Evolutionary conservation across 2,113 vertebrate species (phyloP), one percentile per base, ranked within the genome.

Genomic region (Isichthys henryi): DNA sequence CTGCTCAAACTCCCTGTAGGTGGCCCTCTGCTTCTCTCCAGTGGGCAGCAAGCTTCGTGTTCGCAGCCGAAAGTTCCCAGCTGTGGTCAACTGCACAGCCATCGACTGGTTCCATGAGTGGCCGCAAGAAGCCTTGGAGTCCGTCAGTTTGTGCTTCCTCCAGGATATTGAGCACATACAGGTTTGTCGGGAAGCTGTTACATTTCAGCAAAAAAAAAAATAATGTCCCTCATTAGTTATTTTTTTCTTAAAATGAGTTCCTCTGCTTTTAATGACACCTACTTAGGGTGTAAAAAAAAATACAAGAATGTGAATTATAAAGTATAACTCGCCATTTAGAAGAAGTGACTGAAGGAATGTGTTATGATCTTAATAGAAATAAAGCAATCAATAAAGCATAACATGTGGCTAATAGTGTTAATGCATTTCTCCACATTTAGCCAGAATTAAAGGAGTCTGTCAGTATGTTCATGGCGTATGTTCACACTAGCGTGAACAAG

Each of bases 71-170:
- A 97, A 97, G 91, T 99, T 99, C 90, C 98, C 98, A 0, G 97
- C 98, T 0, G 95, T 99, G 58, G 90, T 97, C 70, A 96, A 97
- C 95, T 97, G 97, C 89, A 95, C 95, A 0, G 95, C 96, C 0
- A 97, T 98, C 0, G 92, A 98, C 91, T 98, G 98, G 98, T 99
- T 99, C 94, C 98, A 98, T 0, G 96, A 97, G 52, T 99, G 98
- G 98, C 98, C 98, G 0, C 96, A 90, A 90, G 95, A 97, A 83
- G 98, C 98, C 0, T 93, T 99, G 5, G 97, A 99, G 94, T 98
- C 97, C 0, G 97, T 99, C 94, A 99, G 98, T 94, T 94, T 97
- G 86, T 91, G 95, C 86, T 99, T 99, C 92, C 94, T 99, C 9
- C 94, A 95, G 84, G 96, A 96, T 35, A 95, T 95, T 0, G 96